Base-by-base conservation (phyloP, 2,113 vertebrate genomes). In the Leuciscus idus region DNA sequence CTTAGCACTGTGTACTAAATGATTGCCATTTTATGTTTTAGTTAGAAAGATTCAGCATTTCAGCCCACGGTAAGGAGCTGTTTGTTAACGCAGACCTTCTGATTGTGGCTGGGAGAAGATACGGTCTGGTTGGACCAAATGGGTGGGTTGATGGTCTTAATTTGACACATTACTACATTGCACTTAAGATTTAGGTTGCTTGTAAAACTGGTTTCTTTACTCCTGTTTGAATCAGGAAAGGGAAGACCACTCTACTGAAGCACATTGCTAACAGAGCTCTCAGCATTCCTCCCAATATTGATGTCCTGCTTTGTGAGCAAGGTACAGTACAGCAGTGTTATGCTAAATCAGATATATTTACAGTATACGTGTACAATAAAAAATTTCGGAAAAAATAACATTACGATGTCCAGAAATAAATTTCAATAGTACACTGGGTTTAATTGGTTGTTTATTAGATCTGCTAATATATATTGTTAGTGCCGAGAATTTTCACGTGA, bases 11-110 rank as follows among this genome's bases (percentile, higher is more conserved):
- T 46, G 74, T 61, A 19, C 50, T 28, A 23, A 57, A 57, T 57
- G 1, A 39, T 66, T 85, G 11, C 74, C 72, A 0, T 73, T 1
- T 26, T 48, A 5, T 64, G 3, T 39, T 66, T 39, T 78, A 98
- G 97, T 91, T 98, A 91, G 97, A 98, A 87, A 95, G 95, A 82
- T 98, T 98, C 91, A 98, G 97, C 90, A 98, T 98, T 90, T 98
- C 97, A 0, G 97, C 97, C 72, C 97, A 98, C 0, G 97, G 97
- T 64, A 98, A 98, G 89, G 97, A 98, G 89, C 91, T 98, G 0
- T 98, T 98, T 2, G 93, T 98, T 89, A 98, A 98, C 0, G 97
- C 97, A 1, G 97, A 98, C 88, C 94, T 98, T 30, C 95, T 96
- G 85, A 95, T 98, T 0, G 97, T 98, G 8, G 97, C 97, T 0